Evolutionary conservation across 2,888 invertebrate genomes (phyloP), one percentile per base, ranked within the genome.

Genomic region (Phyllotreta cruciferae): DNA sequence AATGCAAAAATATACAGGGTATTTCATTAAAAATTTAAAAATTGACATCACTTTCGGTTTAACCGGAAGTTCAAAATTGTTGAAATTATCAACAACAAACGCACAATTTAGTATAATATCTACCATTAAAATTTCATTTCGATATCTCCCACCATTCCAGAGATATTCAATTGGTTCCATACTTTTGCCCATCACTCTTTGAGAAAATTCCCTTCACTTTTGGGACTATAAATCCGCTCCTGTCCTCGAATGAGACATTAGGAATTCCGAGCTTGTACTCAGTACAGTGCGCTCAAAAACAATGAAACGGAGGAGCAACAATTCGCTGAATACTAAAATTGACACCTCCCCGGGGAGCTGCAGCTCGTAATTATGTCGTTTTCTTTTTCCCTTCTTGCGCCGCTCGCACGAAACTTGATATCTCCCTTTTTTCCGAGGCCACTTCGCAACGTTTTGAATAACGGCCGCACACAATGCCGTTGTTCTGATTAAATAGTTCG

Each of bases 301-400:
- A 58, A 58, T 58, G 36, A 57, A 57, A 57, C 44, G 39, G 9
- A 49, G 52, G 50, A 58, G 50, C 58, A 58, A 58, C 50, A 56
- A 45, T 58, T 50, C 52, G 47, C 57, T 57, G 57, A 57, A 52
- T 58, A 58, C 50, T 41, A 41, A 41, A 58, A 50, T 50, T 50
- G 10, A 11, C 50, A 50, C 50, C 52, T 50, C 49, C 49, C 49
- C 41, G 11, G 24, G 41, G 42, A 50, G 36, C 14, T 36, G 14
- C 14, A 36, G 37, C 36, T 36, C 14, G 35, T 35, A 55, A 55
- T 55, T 55, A 55, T 34, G 54, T 49, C 49, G 10, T 55, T 55
- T 55, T 34, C 54, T 39, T 44, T 56, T 3, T 56, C 14, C 36
- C 36, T 34, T 45, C 44, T 56, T 11, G 13, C 42, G 7, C 2